Base-by-base conservation (phyloP, 92 coral and sea anemone species). In the Montipora capitata region DNA sequence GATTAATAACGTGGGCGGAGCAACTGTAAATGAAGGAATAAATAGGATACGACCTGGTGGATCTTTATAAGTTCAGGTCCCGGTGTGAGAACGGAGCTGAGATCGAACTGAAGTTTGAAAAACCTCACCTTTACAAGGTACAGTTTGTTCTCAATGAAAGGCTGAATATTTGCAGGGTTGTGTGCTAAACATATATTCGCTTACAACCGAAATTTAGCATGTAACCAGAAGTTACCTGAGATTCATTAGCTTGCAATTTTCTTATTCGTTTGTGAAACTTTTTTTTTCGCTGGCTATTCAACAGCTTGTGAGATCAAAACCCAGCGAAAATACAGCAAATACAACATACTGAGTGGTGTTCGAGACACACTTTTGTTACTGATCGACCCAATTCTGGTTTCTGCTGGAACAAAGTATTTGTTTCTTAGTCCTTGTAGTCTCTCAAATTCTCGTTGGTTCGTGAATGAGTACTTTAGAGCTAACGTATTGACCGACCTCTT, bases 321-420 rank as follows among this genome's bases (percentile, higher is more conserved):
- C 62, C 62, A 56, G 0, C 62, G 62, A 56, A 56, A 51, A 51
- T 56, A 56, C 62, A 56, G 62, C 62, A 56, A 56, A 56, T 56
- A 61, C 67, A 61, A 61, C 67, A 61, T 61, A 61, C 7, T 61
- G 67, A 61, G 67, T 61, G 67, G 67, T 61, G 67, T 61, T 61
- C 67, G 67, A 13, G 35, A 61, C 67, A 61, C 67, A 61, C 67
- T 15, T 16, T 61, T 15, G 67, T 61, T 61, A 61, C 3, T 61
- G 67, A 61, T 61, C 67, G 27, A 61, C 67, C 67, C 67, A 61
- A 61, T 61, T 61, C 3, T 2, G 5, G 67, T 61, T 61, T 61
- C 67, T 61, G 27, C 10, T 61, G 67, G 35, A 61, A 15, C 67
- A 61, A 61, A 3, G 67, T 61, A 61, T 61, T 61, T 61, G 35